phyloP scores from a whole-genome alignment of 2,888 invertebrate genomes.

The Platerodrilus igneus region DNA sequence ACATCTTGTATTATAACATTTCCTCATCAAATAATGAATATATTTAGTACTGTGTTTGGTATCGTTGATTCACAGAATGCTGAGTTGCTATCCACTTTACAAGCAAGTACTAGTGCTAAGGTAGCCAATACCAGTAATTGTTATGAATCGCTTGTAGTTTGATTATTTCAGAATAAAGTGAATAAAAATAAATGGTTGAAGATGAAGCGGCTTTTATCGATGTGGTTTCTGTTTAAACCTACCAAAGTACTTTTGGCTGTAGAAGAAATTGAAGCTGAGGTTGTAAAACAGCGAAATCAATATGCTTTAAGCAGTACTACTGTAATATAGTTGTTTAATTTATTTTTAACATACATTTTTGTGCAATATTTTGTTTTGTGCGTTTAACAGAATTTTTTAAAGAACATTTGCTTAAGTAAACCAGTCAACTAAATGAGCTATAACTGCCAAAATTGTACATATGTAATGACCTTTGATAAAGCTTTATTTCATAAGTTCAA shows the following conservation, averaged over 20 bases:
- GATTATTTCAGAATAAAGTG: slow-evolving; percentile 34
- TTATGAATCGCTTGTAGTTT: slow-evolving; percentile 7
- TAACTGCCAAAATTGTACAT: too few relatives aligned
- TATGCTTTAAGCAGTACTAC: too few relatives aligned
- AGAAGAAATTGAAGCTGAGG: slow-evolving; percentile 17
- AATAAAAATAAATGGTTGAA: slow-evolving; percentile 32
- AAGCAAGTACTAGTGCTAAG: slow-evolving; percentile 5
- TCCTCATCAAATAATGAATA: slow-evolving; percentile 8
- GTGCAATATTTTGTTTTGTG: too few relatives aligned
- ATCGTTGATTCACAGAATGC: slow-evolving; percentile 1
- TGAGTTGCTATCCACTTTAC: slow-evolving; percentile 5
- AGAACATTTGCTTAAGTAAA: too few relatives aligned
- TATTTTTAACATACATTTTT: too few relatives aligned
- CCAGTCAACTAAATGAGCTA: too few relatives aligned
- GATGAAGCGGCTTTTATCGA: slow-evolving; percentile 32
- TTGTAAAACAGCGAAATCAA: too few relatives aligned
- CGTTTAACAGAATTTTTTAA: too few relatives aligned
- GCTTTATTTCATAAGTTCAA: too few relatives aligned
- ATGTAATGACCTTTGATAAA: too few relatives aligned
- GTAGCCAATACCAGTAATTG: slow-evolving; percentile 4
- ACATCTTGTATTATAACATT: slow-evolving; percentile 18
- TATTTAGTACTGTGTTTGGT: slow-evolving; percentile 10
- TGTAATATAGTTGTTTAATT: too few relatives aligned
- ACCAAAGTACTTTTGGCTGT: slow-evolving; percentile 16
- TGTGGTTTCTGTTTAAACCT: slow-evolving; percentile 23